phyloP scores from a whole-genome alignment of 1,140 invertebrate species.

The Drosophila orosa region DNA sequence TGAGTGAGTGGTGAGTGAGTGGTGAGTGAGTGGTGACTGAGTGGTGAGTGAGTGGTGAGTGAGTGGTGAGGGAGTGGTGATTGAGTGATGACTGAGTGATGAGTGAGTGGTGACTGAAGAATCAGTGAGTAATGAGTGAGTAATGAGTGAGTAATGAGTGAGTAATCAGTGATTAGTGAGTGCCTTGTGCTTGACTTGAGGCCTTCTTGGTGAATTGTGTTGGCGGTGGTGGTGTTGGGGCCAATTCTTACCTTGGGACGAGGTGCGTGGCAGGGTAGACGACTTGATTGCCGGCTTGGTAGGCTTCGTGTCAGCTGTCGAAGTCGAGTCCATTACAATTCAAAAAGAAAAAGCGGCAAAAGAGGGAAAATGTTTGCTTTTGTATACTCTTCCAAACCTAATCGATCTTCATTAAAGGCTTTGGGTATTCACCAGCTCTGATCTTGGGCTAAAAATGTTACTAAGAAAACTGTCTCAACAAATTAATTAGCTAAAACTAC shows the following conservation, averaged over 20 bases:
- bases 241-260: conserved; percentile 92
- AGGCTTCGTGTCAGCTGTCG: conserved; percentile 93
- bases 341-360: conserved; percentile 2
- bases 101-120: background rate
- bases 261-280: conserved; percentile 95
- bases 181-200: background rate
- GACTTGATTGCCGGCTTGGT: conserved; percentile 97
- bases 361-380: conserved; percentile 24
- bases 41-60: conserved; percentile 6
- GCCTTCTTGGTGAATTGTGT: background rate
- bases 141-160: conserved; percentile 4
- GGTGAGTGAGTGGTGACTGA: background rate
- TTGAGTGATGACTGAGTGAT: background rate
- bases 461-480: background rate
- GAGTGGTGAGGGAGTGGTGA: background rate
- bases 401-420: background rate
- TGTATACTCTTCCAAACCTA: conserved; percentile 4
- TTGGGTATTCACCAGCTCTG: conserved; percentile 3
- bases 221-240: background rate
- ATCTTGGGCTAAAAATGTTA: background rate
- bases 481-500: no score
- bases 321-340: conserved; percentile 5
- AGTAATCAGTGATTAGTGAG: conserved; percentile 1
- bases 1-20: conserved; percentile 1
- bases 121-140: background rate